Percentiles rank a stretch among this genome's conserved stretches.
phyloP scores from a whole-genome alignment of 2,113 vertebrate genomes.

The Sterrhoptilus dennistouni region DNA sequence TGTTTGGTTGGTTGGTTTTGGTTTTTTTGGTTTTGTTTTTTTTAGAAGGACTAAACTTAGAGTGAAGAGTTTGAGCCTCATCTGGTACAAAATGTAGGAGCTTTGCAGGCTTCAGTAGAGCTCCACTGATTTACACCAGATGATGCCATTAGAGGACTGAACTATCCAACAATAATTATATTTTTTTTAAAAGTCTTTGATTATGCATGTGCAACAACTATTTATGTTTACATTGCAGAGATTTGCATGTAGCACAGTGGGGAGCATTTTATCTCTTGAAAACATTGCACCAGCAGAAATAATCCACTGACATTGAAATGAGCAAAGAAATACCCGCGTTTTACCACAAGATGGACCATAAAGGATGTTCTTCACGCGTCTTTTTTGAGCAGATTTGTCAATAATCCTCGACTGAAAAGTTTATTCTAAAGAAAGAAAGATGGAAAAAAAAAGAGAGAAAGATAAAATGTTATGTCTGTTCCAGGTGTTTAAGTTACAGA shows the following conservation, averaged over 20 bases:
- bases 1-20: background rate
- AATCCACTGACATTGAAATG: constrained; percentile 65
- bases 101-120: constrained; percentile 43
- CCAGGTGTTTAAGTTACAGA: background rate
- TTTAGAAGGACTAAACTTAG: background rate
- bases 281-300: constrained; percentile 66
- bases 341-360: constrained; percentile 59
- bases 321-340: constrained; percentile 37
- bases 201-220: constrained; percentile 31
- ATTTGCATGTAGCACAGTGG: constrained; percentile 65
- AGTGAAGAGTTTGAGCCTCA: constrained; percentile 40
- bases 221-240: constrained; percentile 51
- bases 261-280: constrained; percentile 71
- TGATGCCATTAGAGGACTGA: constrained; percentile 36
- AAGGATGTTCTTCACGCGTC: background rate
- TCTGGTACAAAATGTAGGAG: constrained; percentile 41
- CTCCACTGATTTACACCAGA: constrained; percentile 39
- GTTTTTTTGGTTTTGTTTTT: background rate
- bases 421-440: background rate
- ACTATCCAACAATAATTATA: constrained; percentile 26
- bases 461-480: background rate
- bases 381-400: constrained; percentile 45
- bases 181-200: constrained; percentile 2
- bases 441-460: background rate
- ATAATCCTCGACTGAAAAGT: constrained; percentile 9